Evolutionary conservation across 2,113 vertebrate species (phyloP).

Genomic region (Maccullochella peelii): DNA sequence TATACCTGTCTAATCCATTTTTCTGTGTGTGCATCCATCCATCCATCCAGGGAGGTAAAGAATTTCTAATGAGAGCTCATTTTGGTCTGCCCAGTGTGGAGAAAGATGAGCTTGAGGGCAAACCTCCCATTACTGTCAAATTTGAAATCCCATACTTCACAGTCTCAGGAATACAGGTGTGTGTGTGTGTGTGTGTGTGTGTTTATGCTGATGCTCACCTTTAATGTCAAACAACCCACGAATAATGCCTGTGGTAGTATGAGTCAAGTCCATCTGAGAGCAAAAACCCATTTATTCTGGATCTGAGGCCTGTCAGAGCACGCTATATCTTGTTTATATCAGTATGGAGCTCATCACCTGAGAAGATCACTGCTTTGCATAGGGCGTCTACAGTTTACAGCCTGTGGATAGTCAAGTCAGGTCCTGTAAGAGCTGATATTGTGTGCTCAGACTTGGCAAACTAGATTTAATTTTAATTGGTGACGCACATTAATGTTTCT

Average conservation of each 20-base stretch:
- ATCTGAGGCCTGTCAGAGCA: neutral
- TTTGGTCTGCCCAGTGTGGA: slow-evolving; percentile 95
- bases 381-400: neutral
- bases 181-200: neutral
- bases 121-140: slow-evolving; percentile 92
- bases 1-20: neutral
- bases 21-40: neutral
- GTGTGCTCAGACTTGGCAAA: neutral
- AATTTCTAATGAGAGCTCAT: slow-evolving; percentile 95
- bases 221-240: neutral
- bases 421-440: slow-evolving; percentile 19
- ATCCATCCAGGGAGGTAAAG: slow-evolving; percentile 90
- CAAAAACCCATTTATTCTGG: neutral
- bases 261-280: neutral
- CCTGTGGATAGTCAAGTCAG: slow-evolving; percentile 10
- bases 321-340: neutral
- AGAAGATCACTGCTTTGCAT: neutral
- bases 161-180: slow-evolving; percentile 95
- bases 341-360: neutral
- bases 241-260: neutral
- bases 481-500: neutral
- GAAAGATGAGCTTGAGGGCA: slow-evolving; percentile 90
- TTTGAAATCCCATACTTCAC: slow-evolving; percentile 98
- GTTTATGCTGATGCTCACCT: neutral
- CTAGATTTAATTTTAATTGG: slow-evolving; percentile 5